phyloP scores from a whole-genome alignment of 2,113 vertebrate genomes.

The Corythoichthys haematopterus region DNA sequence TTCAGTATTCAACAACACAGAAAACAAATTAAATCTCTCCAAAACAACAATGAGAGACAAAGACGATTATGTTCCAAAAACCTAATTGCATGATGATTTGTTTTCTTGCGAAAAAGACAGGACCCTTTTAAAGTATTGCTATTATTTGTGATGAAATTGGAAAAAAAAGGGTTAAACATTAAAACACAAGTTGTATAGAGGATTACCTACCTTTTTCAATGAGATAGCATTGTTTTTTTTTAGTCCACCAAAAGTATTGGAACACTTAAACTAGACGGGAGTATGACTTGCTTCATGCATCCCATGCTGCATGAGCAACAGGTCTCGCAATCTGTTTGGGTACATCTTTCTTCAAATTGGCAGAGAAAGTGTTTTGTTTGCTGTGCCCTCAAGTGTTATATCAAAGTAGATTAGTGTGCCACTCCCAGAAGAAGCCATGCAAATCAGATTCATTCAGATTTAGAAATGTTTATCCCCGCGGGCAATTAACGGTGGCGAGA shows the following conservation, averaged over 20 bases:
- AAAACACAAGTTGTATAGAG: background rate
- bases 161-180: background rate
- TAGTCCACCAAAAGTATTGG: background rate
- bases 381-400: background rate
- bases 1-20: background rate
- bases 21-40: background rate
- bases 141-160: background rate
- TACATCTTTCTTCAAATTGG: background rate
- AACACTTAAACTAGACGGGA: background rate
- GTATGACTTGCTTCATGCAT: background rate
- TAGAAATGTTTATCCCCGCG: too few relatives aligned
- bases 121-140: background rate
- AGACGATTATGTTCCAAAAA: background rate
- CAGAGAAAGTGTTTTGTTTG: background rate
- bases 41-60: background rate
- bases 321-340: background rate
- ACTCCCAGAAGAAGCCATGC: too few relatives aligned
- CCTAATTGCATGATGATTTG: background rate
- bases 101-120: background rate
- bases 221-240: background rate
- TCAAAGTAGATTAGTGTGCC: background rate
- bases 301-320: background rate
- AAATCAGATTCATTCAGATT: too few relatives aligned
- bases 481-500: too few relatives aligned
- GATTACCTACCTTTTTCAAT: background rate